Evolutionary conservation across 2,888 invertebrate genomes (phyloP).

Genomic region (Sipha maydis): DNA sequence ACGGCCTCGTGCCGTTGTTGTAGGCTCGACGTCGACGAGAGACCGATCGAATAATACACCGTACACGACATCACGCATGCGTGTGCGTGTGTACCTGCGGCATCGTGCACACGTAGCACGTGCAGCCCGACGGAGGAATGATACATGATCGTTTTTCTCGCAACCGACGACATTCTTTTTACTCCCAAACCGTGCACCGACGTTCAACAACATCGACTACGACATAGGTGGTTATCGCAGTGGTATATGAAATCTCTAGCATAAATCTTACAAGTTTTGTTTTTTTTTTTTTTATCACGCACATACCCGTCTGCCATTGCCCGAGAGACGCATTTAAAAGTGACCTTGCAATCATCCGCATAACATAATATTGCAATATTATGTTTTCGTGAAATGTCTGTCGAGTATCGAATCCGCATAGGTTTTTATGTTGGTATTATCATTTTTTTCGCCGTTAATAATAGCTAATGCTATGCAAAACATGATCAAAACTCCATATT

Average conservation of each 20-base stretch:
- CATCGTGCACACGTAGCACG: neutral
- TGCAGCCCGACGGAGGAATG: neutral
- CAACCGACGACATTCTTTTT: neutral
- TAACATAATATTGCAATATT: too few relatives aligned
- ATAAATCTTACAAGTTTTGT: too few relatives aligned
- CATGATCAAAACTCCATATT: neutral
- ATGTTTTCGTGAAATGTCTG: too few relatives aligned
- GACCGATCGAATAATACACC: neutral
- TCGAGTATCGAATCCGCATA: neutral
- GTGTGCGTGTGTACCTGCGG: neutral
- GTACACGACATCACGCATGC: neutral
- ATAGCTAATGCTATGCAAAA: neutral
- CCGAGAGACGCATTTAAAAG: too few relatives aligned
- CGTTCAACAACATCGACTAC: too few relatives aligned
- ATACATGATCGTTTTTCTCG: neutral
- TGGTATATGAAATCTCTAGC: too few relatives aligned
- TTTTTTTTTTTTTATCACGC: too few relatives aligned
- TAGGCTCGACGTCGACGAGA: slow-evolving; percentile 13
- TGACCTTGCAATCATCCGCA: too few relatives aligned
- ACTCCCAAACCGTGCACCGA: neutral
- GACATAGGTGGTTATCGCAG: too few relatives aligned
- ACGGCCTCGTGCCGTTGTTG: slow-evolving; percentile 22
- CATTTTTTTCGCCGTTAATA: neutral
- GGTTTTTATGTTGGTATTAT: neutral
- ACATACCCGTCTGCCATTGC: too few relatives aligned